Base-by-base conservation (phyloP, 2,113 vertebrate species). In the Eulemur rufifrons region DNA sequence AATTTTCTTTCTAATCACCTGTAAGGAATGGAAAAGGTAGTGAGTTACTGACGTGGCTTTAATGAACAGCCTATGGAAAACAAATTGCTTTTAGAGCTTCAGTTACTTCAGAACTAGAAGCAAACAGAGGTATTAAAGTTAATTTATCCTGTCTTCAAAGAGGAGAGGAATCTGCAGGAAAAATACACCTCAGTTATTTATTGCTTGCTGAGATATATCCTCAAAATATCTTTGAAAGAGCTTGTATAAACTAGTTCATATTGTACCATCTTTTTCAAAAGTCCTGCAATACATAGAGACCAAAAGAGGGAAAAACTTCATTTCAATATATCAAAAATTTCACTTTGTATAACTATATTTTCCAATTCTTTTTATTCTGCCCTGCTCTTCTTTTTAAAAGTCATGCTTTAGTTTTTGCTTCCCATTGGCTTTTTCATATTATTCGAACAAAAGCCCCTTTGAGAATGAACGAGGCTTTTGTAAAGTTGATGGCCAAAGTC, bases 141-240 rank as follows among this genome's bases (percentile, higher is more conserved):
- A 92, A 95, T 61, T 69, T 76, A 90, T 76, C 59, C 92, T 95
- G 50, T n/a, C 17, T 95, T 86, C 81, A 59, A 86, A 88, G 27
- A 78, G 85, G 20, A 92, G 34, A 76, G 12, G 11, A 78, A 91
- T 56, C 54, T 94, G 3, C 2, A 64, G 34, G 68, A 92, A 88
- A 96, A 92, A 50, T 64, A 89, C 3, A 78, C 25, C 34, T 86
- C 47, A 76, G 87, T 84, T 96, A 89, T 87, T 91, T 96, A 80
- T 95, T 37, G 87, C 52, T 87, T 85, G 37, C 52, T 77, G 59
- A 74, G 71, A 81, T 34, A 94, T 86, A 89, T 64, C 18, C 52
- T 77, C 37, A 90, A 89, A 92, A 80, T 96, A 42, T 69, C 74
- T 87, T 78, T 92, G 63, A 94, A 91, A 91, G 6, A 39, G 4